Percentiles rank a stretch among this genome's conserved stretches.
Evolutionary conservation across 2,888 invertebrate species (phyloP).

Genomic region (Athrips mouffetella): DNA sequence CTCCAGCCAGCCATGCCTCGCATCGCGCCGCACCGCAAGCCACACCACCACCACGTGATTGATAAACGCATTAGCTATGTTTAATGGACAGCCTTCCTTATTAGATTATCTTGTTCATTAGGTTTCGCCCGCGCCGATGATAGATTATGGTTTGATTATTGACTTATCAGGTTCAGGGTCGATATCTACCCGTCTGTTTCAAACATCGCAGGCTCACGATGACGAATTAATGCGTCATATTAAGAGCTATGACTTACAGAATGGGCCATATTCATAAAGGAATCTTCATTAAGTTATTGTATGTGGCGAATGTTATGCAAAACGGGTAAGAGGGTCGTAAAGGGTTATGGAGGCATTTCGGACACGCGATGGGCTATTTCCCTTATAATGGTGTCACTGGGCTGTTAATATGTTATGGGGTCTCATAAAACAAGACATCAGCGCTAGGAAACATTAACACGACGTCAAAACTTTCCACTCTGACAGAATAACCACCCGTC

Average conservation of each 20-base stretch:
- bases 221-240: not conserved
- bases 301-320: not conserved
- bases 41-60: conserved; percentile 25
- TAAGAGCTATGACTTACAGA: not conserved
- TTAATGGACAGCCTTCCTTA: conserved; percentile 30
- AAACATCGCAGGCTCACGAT: no score
- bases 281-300: not conserved
- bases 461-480: no score
- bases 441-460: no score
- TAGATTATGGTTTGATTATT: conserved; percentile 24
- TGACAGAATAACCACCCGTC: no score
- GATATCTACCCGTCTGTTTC: no score
- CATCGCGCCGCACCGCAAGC: not conserved
- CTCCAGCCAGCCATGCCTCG: conserved; percentile 10
- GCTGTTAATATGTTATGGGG: no score
- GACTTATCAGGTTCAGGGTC: conserved; percentile 14
- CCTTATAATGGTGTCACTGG: no score
- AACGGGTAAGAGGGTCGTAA: not conserved
- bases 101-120: conserved; percentile 35
- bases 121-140: conserved; percentile 21
- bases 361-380: not conserved
- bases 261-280: not conserved
- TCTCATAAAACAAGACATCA: no score
- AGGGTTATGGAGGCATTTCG: not conserved
- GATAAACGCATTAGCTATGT: conserved; percentile 28